Evolutionary conservation across 2,113 vertebrate species (phyloP).

Genomic region (Sinocyclocheilus rhinocerous): DNA sequence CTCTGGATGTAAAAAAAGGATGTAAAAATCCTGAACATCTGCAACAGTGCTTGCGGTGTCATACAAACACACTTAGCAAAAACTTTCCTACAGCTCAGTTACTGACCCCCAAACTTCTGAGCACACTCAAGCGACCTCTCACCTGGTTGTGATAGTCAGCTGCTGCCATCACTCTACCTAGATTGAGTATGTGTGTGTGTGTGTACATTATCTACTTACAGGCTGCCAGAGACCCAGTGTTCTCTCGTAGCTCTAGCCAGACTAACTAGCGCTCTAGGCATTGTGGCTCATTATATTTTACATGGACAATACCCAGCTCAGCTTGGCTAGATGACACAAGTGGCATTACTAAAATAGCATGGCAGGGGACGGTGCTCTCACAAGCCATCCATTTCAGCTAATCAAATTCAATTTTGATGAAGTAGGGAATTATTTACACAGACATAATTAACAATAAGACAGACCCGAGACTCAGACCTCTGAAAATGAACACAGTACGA

Average conservation of each 20-base stretch:
- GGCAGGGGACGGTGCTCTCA: not conserved
- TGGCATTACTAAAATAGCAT: conserved; percentile 54
- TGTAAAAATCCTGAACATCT: not conserved
- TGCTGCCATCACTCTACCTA: conserved; percentile 53
- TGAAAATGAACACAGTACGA: not conserved
- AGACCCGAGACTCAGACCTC: not conserved
- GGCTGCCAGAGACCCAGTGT: conserved; percentile 6
- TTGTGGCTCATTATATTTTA: conserved; percentile 50
- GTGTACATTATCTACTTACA: conserved; percentile 8
- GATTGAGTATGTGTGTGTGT: not conserved
- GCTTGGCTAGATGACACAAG: conserved; percentile 43
- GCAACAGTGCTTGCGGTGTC: not conserved
- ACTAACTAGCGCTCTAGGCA: conserved; percentile 48
- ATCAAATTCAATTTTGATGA: conserved; percentile 3
- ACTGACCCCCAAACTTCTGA: conserved; percentile 45
- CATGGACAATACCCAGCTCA: conserved; percentile 51
- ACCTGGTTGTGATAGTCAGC: conserved; percentile 50
- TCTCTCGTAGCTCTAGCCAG: conserved; percentile 5
- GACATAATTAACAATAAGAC: conserved; percentile 28
- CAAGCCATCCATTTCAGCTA: not conserved
- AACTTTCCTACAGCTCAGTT: not conserved
- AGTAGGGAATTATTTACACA: conserved; percentile 6
- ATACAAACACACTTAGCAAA: not conserved
- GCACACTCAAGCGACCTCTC: conserved; percentile 44
- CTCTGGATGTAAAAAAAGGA: no score